phyloP scores from a whole-genome alignment of 2,797 vertebrate species.

The Anguilla anguilla region DNA sequence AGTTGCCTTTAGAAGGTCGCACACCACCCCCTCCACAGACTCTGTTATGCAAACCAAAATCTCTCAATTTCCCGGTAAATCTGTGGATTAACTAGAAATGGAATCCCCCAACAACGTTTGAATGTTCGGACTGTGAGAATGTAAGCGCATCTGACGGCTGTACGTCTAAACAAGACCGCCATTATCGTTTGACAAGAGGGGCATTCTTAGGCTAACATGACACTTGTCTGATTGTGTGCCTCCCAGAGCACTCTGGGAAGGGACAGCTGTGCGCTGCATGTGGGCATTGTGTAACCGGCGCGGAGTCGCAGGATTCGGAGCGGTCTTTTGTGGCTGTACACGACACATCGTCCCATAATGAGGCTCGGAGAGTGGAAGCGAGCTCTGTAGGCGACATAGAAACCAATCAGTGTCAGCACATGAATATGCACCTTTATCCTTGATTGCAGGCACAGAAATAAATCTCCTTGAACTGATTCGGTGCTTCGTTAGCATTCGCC shows the following conservation, averaged over 20 bases:
- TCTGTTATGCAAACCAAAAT: slow-evolving; percentile 35
- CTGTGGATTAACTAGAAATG: slow-evolving; percentile 45
- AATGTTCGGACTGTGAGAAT: slow-evolving; percentile 48
- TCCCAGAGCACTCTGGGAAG: slow-evolving; percentile 27
- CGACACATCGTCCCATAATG: neutral
- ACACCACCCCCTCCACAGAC: slow-evolving; percentile 1
- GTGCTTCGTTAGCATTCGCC: neutral
- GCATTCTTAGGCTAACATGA: slow-evolving; percentile 12
- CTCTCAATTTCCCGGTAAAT: slow-evolving; percentile 38
- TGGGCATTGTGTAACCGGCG: slow-evolving; percentile 26
- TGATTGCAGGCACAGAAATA: slow-evolving; percentile 6
- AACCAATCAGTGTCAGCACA: neutral
- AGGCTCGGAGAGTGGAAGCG: slow-evolving; percentile 4
- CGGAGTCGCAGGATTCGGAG: neutral
- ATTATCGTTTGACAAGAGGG: slow-evolving; percentile 5
- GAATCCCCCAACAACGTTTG: slow-evolving; percentile 28
- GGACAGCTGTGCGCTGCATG: neutral
- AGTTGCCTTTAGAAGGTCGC: neutral
- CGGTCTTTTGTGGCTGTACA: neutral
- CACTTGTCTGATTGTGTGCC: slow-evolving; percentile 23
- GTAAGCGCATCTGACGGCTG: slow-evolving; percentile 43
- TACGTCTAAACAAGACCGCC: neutral
- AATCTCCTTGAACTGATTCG: neutral
- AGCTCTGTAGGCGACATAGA: neutral
- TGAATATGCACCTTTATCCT: slow-evolving; percentile 11